A percentile compares a stretch with the other conserved stretches of the same genome.
phyloP scores from a whole-genome alignment of 2,888 invertebrate genomes.

The Cheilosia urbana region DNA sequence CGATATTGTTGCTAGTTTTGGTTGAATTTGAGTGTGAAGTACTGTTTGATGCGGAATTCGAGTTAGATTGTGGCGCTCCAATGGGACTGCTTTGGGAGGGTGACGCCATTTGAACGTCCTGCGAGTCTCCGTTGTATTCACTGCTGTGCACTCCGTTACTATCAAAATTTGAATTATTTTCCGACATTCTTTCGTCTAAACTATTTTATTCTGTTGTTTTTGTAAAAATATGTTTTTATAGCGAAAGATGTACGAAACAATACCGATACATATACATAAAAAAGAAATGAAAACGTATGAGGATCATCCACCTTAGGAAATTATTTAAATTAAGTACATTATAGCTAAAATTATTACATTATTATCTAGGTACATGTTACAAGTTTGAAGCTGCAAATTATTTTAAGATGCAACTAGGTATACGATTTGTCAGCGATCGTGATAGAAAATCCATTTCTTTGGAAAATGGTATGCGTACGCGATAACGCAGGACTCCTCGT shows the following conservation, averaged over 20 bases:
- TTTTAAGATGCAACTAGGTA: neutral
- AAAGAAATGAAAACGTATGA: constrained; percentile 68
- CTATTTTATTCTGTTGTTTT: constrained; percentile 38
- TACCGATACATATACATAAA: constrained; percentile 62
- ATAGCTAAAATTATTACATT: too few relatives aligned
- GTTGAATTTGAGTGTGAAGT: constrained; percentile 77
- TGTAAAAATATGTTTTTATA: constrained; percentile 36
- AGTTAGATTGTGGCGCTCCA: constrained; percentile 75
- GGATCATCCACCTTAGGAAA: constrained; percentile 64
- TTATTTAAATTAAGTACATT: neutral
- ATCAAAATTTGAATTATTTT: constrained; percentile 82
- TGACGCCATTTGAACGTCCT: constrained; percentile 82
- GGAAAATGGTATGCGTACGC: constrained; percentile 14
- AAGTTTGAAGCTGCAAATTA: constrained; percentile 14
- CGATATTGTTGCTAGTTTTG: constrained; percentile 76
- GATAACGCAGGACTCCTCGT: neutral
- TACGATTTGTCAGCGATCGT: neutral
- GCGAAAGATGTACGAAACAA: constrained; percentile 68
- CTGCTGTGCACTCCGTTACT: constrained; percentile 79
- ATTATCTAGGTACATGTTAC: neutral
- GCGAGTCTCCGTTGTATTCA: constrained; percentile 77
- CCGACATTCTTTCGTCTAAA: constrained; percentile 79
- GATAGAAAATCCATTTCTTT: constrained; percentile 3
- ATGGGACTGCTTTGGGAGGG: constrained; percentile 83
- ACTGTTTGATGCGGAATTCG: constrained; percentile 71